Conservation (phyloP, 2,888 invertebrate genomes). For the Chrysolina haemoptera region DNA sequence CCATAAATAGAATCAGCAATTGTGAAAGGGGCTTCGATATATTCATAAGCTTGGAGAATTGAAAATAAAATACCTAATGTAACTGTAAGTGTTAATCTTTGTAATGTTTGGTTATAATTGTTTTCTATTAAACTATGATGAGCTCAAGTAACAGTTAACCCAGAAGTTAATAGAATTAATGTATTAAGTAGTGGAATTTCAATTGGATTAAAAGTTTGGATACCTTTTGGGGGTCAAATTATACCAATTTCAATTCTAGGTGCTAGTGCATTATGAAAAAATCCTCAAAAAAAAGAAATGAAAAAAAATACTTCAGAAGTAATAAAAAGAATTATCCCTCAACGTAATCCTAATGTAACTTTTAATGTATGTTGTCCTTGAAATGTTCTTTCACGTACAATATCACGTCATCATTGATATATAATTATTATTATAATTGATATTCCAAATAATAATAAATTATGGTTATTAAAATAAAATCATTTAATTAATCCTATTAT, state of each 20-base stretch:
- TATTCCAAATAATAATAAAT: slow-evolving; percentile 72
- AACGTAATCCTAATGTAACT: slow-evolving; percentile 75
- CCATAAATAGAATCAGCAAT: slow-evolving; percentile 82
- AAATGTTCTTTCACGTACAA: slow-evolving; percentile 77
- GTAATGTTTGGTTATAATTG: slow-evolving; percentile 69
- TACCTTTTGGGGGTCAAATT: slow-evolving; percentile 77
- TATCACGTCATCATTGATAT: slow-evolving; percentile 81
- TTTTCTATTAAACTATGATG: slow-evolving; percentile 74
- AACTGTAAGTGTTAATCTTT: slow-evolving; percentile 73
- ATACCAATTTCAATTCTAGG: slow-evolving; percentile 75
- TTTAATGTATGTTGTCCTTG: slow-evolving; percentile 77
- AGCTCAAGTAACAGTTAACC: slow-evolving; percentile 78
- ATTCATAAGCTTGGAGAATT: slow-evolving; percentile 79
- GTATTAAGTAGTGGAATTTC: slow-evolving; percentile 83
- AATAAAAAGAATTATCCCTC: slow-evolving; percentile 84
- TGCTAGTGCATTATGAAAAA: slow-evolving; percentile 73
- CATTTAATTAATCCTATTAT: slow-evolving; percentile 76
- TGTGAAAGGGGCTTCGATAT: slow-evolving; percentile 75
- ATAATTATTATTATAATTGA: slow-evolving; percentile 71
- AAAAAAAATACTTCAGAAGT: slow-evolving; percentile 79
- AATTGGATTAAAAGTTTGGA: slow-evolving; percentile 78
- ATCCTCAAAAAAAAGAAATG: slow-evolving; percentile 75
- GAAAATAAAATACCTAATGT: slow-evolving; percentile 78
- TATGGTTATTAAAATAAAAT: slow-evolving; percentile 74
- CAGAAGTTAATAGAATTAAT: slow-evolving; percentile 80